Conservation (phyloP, 2,888 invertebrate species). For the Seladonia tumulorum region DNA sequence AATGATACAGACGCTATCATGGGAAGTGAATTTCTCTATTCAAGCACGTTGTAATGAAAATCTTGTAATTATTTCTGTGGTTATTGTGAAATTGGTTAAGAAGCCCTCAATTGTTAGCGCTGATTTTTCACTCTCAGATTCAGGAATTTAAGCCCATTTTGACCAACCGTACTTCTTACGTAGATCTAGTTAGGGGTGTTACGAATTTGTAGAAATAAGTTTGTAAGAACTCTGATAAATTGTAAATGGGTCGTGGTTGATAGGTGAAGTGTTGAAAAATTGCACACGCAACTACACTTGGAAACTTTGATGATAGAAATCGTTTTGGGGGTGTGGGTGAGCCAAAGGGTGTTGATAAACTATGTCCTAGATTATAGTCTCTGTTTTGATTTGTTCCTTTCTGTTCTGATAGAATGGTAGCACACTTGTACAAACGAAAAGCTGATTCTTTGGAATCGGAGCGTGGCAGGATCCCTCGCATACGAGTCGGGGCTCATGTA, state of each 20-base stretch:
- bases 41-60: neutral
- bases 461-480: slow-evolving; percentile 38
- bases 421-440: slow-evolving; percentile 46
- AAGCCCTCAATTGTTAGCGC: too few species aligned
- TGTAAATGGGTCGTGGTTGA: neutral
- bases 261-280: neutral
- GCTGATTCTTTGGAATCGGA: slow-evolving; percentile 38
- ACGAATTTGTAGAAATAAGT: neutral
- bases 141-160: neutral
- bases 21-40: neutral
- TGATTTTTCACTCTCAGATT: neutral
- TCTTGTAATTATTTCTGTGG: neutral
- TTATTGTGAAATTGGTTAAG: neutral
- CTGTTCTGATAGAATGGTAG: slow-evolving; percentile 20
- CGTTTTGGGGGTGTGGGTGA: neutral
- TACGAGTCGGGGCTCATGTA: slow-evolving; percentile 21
- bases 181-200: neutral
- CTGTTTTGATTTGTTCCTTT: slow-evolving; percentile 29
- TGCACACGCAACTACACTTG: neutral
- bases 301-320: neutral
- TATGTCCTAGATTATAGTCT: slow-evolving; percentile 4
- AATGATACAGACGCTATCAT: neutral
- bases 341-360: neutral
- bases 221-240: neutral
- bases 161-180: neutral